These are phyloP conservation scores for Drosophila bocqueti DNA, from an alignment of 1,140 invertebrate species.

Conservation along the genomic window DNA sequence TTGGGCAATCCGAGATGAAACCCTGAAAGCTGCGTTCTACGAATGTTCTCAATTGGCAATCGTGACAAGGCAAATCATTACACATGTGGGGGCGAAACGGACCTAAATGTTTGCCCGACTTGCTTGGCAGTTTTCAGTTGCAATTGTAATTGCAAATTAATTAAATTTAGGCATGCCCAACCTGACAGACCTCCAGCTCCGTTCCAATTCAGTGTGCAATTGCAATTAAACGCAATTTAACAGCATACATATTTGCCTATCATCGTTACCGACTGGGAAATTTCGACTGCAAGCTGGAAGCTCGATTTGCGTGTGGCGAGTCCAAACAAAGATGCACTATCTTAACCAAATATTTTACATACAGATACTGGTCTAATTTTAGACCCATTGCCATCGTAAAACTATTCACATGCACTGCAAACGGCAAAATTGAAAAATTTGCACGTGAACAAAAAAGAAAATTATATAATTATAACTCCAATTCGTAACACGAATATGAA, in stretches of 20 bases:
- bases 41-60: conserved; percentile 6
- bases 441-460: conserved; percentile 19
- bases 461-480: conserved; percentile 30
- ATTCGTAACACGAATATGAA: conserved; percentile 32
- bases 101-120: conserved; percentile 9
- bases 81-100: not conserved
- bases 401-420: conserved; percentile 8
- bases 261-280: not conserved
- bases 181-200: conserved; percentile 9
- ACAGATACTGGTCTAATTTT: conserved; percentile 27
- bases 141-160: conserved; percentile 72
- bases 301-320: conserved; percentile 14
- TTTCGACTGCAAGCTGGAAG: conserved; percentile 7
- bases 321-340: conserved; percentile 13
- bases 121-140: conserved; percentile 28
- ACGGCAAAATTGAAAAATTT: conserved; percentile 40
- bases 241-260: conserved; percentile 27
- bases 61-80: conserved; percentile 7
- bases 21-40: conserved; percentile 7
- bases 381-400: conserved; percentile 18
- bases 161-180: conserved; percentile 50
- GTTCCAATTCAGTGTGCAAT: conserved; percentile 31
- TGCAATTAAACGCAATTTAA: conserved; percentile 55
- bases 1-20: conserved; percentile 4
- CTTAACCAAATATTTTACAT: conserved; percentile 16